Base-by-base conservation (phyloP, 1,140 invertebrate species). In the Leptoteleia sp. region DNA sequence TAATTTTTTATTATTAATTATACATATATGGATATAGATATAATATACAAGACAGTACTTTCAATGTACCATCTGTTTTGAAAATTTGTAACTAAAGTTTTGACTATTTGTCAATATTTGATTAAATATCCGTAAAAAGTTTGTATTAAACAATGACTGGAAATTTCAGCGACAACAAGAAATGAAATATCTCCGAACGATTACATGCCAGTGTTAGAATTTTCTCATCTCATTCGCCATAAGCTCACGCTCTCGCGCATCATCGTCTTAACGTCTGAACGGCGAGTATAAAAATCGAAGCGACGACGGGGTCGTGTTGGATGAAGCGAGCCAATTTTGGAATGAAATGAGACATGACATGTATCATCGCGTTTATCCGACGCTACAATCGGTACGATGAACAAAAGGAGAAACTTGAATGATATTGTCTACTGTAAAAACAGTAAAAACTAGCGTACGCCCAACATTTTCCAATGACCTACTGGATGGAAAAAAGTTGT, bases 341-440 rank as follows among this genome's bases (percentile, higher is more conserved):
- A 45, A 33, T 42, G 15, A 64, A 50, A 64, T 54, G 47, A 65
- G 47, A 52, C 48, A 33, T 43, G 15, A 9, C 16, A 65, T 54
- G 61, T 54, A 54, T 65, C 59, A 54, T 65, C 29, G 25, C 25
- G 27, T 13, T 52, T 54, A 43, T 50, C 45, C 13, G 25, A 40
- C 22, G 16, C 13, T 52, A 29, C 61, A 65, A 64, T 64, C 35
- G 45, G 47, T 19, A 19, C n/a, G 25, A 35, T 17, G 38, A 42
- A 54, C 38, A 54, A 54, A 54, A 42, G 25, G 8, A 45, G 17
- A 31, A 43, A 54, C 62, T 50, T 43, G 27, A 31, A 50, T 50
- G 62, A 40, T 45, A 65, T 27, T 25, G 62, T 22, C 33, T 33
- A 35, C 19, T 54, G 38, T 62, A 54, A 65, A 65, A 65, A 52